These are phyloP conservation scores for Balaeniceps rex DNA, from an alignment of 2,113 vertebrate genomes.

Conservation along the genomic window DNA sequence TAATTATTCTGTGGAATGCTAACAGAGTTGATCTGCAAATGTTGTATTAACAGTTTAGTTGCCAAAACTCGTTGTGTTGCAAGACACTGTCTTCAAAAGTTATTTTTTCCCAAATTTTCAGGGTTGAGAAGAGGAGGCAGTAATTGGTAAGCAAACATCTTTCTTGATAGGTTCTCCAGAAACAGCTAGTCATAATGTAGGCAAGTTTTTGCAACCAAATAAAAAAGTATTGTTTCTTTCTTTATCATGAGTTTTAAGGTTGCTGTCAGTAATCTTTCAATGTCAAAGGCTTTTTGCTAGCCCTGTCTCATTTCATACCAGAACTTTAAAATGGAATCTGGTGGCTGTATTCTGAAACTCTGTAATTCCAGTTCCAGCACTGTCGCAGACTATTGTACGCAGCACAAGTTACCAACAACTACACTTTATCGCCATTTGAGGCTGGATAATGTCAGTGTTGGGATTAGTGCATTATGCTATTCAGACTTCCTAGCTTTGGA, in stretches of 20 bases:
- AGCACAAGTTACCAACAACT: fast-evolving
- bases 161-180: background rate
- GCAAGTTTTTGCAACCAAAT: background rate
- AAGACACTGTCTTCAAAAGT: background rate
- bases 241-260: background rate
- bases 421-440: fast-evolving
- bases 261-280: background rate
- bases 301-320: background rate
- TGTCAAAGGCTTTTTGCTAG: background rate
- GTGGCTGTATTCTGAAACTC: background rate
- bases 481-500: background rate
- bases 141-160: background rate
- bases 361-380: background rate
- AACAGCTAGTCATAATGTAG: background rate
- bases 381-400: background rate
- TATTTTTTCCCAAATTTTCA: background rate
- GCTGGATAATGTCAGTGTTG: background rate
- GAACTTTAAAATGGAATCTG: background rate
- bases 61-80: background rate
- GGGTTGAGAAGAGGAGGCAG: background rate
- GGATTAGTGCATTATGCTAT: fast-evolving
- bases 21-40: background rate
- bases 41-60: background rate
- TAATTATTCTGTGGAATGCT: background rate
- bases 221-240: fast-evolving